These are phyloP conservation scores for Dendronephthya gigantea DNA, from an alignment of 64 coral and sea anemone species.

Conservation along the genomic window DNA sequence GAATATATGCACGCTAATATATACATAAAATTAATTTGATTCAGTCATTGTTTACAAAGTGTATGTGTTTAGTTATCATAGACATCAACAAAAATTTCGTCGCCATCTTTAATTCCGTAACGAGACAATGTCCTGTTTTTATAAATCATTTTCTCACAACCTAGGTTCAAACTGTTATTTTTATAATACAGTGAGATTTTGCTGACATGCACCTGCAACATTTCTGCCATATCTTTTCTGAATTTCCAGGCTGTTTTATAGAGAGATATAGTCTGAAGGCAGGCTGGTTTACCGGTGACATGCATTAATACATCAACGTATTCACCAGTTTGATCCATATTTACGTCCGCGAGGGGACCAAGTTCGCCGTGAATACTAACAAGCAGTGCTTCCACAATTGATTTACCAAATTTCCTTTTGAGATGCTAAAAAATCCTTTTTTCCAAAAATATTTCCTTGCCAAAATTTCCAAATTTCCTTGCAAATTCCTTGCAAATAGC, in stretches of 20 bases:
- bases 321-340: constrained; percentile 43
- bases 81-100: constrained; percentile 47
- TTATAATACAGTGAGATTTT: constrained; percentile 48
- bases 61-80: too few relatives aligned
- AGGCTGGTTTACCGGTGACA: constrained; percentile 53
- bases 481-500: too few relatives aligned
- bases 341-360: constrained; percentile 54
- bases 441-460: too few relatives aligned
- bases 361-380: constrained; percentile 46
- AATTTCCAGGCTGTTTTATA: constrained; percentile 55
- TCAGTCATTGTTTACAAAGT: too few relatives aligned
- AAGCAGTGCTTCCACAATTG: too few relatives aligned
- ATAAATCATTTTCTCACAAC: constrained; percentile 45
- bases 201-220: constrained; percentile 42
- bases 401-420: too few relatives aligned
- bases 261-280: constrained; percentile 40
- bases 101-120: constrained; percentile 46
- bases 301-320: constrained; percentile 44
- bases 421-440: too few relatives aligned
- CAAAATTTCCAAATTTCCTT: too few relatives aligned
- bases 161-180: constrained; percentile 36
- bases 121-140: neutral
- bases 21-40: too few relatives aligned
- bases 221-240: constrained; percentile 63
- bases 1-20: too few relatives aligned